Evolutionary conservation across 1,140 invertebrate species (phyloP).

Genomic region (Colletes latitarsis): DNA sequence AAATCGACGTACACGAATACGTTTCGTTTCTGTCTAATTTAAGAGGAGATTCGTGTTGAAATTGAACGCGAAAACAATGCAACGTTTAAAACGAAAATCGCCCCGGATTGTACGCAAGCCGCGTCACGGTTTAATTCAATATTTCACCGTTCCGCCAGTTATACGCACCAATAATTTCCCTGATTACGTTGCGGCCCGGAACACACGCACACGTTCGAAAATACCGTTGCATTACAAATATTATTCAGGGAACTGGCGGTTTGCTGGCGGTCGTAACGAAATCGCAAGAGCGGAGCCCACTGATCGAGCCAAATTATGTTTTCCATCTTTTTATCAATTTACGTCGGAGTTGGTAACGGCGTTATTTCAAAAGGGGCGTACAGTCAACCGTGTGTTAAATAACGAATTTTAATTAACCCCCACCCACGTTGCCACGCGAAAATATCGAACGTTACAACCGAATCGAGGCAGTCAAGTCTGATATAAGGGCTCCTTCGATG

Average conservation of each 20-base stretch:
- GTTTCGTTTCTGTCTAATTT: too few relatives aligned
- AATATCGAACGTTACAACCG: too few relatives aligned
- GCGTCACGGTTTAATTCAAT: neutral
- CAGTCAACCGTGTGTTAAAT: too few relatives aligned
- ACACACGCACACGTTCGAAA: constrained; percentile 7
- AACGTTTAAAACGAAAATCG: neutral
- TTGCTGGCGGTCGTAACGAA: constrained; percentile 39
- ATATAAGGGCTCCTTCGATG: too few relatives aligned
- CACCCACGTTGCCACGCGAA: too few relatives aligned
- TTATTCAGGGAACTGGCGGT: constrained; percentile 25
- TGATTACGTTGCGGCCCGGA: constrained; percentile 35
- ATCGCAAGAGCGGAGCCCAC: constrained; percentile 39
- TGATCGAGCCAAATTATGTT: constrained; percentile 27
- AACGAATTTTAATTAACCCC: neutral
- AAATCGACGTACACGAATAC: too few relatives aligned
- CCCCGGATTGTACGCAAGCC: neutral
- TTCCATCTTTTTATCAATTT: constrained; percentile 16
- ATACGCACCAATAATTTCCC: constrained; percentile 35
- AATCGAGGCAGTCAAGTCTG: too few relatives aligned
- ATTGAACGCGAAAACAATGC: neutral
- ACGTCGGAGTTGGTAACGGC: neutral
- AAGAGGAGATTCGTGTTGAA: too few relatives aligned
- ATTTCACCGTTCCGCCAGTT: neutral
- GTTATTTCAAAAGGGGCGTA: constrained; percentile 20
- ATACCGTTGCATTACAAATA: constrained; percentile 47